phyloP scores from a whole-genome alignment of 1,140 invertebrate genomes.

The Condylostylus longicornis region DNA sequence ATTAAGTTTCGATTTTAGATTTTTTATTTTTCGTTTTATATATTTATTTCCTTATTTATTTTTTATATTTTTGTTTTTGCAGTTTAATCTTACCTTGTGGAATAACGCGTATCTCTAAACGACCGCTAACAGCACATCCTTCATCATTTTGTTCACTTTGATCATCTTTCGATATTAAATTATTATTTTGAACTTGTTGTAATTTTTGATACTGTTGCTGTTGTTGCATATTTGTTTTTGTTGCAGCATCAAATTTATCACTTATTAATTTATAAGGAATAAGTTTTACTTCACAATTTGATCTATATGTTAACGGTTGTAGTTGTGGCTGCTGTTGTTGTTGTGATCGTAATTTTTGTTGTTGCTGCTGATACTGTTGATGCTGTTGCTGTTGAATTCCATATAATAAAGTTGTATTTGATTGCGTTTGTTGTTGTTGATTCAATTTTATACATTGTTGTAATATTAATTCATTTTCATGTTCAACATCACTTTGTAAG shows the following conservation, averaged over 20 bases:
- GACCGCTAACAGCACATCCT: conserved; percentile 51
- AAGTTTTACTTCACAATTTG: neutral
- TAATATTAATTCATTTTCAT: conserved; percentile 2
- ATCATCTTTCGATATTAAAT: no score
- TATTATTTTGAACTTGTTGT: no score
- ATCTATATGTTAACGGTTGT: neutral
- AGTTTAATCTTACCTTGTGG: conserved; percentile 32
- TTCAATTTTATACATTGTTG: neutral
- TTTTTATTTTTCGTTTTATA: neutral
- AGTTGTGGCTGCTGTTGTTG: neutral
- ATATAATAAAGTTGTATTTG: no score
- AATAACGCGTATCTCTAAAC: conserved; percentile 66
- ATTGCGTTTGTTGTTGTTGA: neutral
- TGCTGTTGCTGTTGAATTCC: neutral
- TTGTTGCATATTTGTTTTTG: neutral
- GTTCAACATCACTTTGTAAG: conserved; percentile 13
- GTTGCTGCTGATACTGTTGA: neutral
- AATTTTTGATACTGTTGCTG: neutral
- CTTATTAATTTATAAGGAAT: conserved; percentile 16
- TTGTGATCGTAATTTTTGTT: neutral
- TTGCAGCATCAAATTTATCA: no score
- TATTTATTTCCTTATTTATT: neutral
- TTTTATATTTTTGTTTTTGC: no score
- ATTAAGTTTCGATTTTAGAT: conserved; percentile 1
- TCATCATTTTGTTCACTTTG: conserved; percentile 26